These are phyloP conservation scores for Xestobium rufovillosum DNA, from an alignment of 2,888 invertebrate species.

Conservation along the genomic window DNA sequence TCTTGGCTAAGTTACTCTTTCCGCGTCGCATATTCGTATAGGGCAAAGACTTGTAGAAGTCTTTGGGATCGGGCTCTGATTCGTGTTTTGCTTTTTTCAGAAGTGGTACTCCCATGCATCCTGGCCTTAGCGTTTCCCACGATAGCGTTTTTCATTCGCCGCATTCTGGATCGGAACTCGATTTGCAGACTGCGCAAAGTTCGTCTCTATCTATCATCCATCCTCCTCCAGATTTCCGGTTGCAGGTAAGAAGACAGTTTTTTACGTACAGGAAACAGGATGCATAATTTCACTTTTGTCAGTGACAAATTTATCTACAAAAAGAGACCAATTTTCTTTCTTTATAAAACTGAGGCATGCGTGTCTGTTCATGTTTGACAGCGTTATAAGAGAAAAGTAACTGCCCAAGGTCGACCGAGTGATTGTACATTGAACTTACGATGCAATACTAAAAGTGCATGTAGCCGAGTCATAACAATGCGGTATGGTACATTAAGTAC, in stretches of 20 bases:
- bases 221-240: slow-evolving; percentile 35
- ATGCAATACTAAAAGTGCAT: slow-evolving; percentile 5
- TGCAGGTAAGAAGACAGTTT: slow-evolving; percentile 40
- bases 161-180: slow-evolving; percentile 47
- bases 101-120: slow-evolving; percentile 41
- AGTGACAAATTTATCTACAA: too few species aligned
- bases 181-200: slow-evolving; percentile 45
- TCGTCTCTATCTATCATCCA: slow-evolving; percentile 43
- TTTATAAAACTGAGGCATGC: too few species aligned
- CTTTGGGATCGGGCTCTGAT: too few species aligned
- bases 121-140: slow-evolving; percentile 74
- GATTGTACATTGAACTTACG: slow-evolving; percentile 13
- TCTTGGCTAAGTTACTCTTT: too few species aligned
- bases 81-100: too few species aligned
- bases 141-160: slow-evolving; percentile 85
- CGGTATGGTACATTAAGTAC: too few species aligned
- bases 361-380: background rate
- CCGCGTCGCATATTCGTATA: too few species aligned
- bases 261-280: too few species aligned
- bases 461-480: slow-evolving; percentile 3
- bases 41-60: too few species aligned
- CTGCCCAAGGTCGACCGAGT: slow-evolving; percentile 9
- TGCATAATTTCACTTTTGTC: too few species aligned
- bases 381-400: slow-evolving; percentile 7
- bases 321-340: too few species aligned